Evolutionary conservation across 1,140 invertebrate species (phyloP).

Genomic region (Drosophila ananassae): DNA sequence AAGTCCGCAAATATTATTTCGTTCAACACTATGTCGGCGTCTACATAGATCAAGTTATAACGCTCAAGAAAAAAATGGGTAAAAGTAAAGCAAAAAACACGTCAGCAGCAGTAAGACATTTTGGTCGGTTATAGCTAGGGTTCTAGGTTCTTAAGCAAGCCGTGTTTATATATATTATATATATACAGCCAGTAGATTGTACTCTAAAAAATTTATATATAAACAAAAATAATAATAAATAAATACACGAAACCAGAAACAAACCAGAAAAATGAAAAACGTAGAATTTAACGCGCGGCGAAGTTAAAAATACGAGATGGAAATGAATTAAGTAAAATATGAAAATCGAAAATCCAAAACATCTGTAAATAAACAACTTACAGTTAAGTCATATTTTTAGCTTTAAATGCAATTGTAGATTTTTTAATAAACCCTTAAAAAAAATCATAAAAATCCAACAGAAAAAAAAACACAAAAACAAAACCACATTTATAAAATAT

Average conservation of each 20-base stretch:
- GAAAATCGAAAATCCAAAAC: conserved; percentile 37
- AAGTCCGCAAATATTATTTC: conserved; percentile 51
- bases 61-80: conserved; percentile 7
- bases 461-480: conserved; percentile 31
- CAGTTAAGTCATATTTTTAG: conserved; percentile 81
- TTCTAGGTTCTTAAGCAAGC: conserved; percentile 62
- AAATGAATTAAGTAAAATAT: conserved; percentile 36
- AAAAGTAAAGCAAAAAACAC: conserved; percentile 5
- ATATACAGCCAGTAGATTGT: conserved; percentile 75
- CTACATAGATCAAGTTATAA: conserved; percentile 40
- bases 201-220: conserved; percentile 60
- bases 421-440: conserved; percentile 67
- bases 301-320: conserved; percentile 46
- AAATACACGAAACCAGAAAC: conserved; percentile 18
- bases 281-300: conserved; percentile 75
- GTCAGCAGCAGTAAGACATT: conserved; percentile 10
- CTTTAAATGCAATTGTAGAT: conserved; percentile 83
- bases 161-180: conserved; percentile 70
- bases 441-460: conserved; percentile 46
- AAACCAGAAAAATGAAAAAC: conserved; percentile 40
- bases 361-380: conserved; percentile 52
- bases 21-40: conserved; percentile 51
- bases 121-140: conserved; percentile 65
- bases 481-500: conserved; percentile 60
- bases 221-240: conserved; percentile 24